Conservation (phyloP, 92 coral and sea anemone genomes). For the Bergia puertoricense region DNA sequence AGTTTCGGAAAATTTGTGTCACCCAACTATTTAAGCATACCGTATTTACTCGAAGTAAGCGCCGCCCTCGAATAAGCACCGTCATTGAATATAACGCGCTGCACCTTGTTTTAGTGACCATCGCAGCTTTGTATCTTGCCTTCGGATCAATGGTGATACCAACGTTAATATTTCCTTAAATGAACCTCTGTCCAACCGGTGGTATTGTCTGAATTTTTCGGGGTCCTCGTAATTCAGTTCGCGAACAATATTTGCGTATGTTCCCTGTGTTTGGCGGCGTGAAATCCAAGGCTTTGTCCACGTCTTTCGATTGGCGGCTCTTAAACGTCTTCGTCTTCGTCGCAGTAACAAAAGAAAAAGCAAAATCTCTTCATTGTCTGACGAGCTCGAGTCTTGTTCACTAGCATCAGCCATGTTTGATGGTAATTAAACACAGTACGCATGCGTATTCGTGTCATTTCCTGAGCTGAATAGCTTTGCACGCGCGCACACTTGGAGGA, state of each 20-base stretch:
- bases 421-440: no score
- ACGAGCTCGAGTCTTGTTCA: not conserved
- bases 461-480: no score
- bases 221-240: slow-evolving; percentile 41
- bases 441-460: no score
- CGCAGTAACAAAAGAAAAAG: slow-evolving; percentile 4
- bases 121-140: slow-evolving; percentile 46
- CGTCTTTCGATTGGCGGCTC: slow-evolving; percentile 1
- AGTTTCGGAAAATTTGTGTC: no score
- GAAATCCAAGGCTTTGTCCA: slow-evolving; percentile 39
- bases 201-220: slow-evolving; percentile 46
- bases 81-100: no score
- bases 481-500: not conserved
- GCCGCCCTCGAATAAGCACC: no score
- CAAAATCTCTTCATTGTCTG: slow-evolving; percentile 1
- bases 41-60: no score
- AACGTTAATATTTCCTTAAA: slow-evolving; percentile 36
- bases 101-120: slow-evolving; percentile 22
- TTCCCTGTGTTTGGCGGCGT: slow-evolving; percentile 35
- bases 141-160: slow-evolving; percentile 28
- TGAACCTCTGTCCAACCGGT: slow-evolving; percentile 23
- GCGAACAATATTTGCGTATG: slow-evolving; percentile 27
- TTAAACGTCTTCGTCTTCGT: not conserved
- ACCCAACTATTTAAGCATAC: no score
- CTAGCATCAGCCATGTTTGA: no score